Evolutionary conservation across 2,888 invertebrate species (phyloP).

Genomic region (Ferrisia virgata): DNA sequence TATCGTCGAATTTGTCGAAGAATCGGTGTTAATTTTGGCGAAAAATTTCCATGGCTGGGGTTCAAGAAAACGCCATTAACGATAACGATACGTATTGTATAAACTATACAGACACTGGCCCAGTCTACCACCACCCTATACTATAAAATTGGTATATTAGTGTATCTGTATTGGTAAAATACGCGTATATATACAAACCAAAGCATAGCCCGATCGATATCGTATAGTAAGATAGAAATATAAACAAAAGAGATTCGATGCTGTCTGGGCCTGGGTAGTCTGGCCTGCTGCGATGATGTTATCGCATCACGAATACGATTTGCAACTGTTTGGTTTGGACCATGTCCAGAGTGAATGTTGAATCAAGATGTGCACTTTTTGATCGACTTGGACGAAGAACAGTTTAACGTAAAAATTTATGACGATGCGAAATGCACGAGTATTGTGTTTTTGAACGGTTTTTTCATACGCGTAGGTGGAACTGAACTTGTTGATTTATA

Average conservation of each 20-base stretch:
- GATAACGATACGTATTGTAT: too few relatives aligned
- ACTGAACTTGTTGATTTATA: neutral
- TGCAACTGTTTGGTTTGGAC: neutral
- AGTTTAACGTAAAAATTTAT: neutral
- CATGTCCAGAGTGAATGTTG: neutral
- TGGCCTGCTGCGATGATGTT: neutral
- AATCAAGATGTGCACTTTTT: neutral
- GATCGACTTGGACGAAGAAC: neutral
- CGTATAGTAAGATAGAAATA: neutral
- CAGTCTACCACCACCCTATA: neutral
- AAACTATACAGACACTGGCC: too few relatives aligned
- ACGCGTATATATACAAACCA: too few relatives aligned
- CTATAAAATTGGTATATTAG: too few relatives aligned
- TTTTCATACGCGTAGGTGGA: neutral
- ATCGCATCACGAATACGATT: neutral
- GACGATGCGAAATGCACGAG: neutral
- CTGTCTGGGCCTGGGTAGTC: neutral
- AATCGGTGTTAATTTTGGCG: neutral
- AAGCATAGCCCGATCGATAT: neutral
- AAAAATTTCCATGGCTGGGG: neutral
- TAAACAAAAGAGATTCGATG: neutral
- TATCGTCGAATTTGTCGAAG: neutral
- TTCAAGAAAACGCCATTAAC: neutral
- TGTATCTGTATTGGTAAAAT: too few relatives aligned
- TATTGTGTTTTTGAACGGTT: neutral